These are phyloP conservation scores for Meloidogyne floridensis DNA, from an alignment of 1,140 invertebrate species.

Conservation along the genomic window DNA sequence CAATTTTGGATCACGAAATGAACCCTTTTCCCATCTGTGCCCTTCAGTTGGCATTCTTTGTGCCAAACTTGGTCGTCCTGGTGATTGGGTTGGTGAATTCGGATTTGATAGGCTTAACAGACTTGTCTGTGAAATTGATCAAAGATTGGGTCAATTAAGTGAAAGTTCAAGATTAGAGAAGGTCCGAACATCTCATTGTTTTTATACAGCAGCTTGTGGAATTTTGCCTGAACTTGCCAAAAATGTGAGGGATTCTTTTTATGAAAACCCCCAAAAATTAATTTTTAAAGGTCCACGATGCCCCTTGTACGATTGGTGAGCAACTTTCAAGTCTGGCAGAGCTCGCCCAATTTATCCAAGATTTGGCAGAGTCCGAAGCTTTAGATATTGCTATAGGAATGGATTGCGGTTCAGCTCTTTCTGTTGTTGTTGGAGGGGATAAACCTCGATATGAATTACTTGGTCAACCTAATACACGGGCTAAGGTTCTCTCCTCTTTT, in stretches of 20 bases:
- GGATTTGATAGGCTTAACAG: slow-evolving; percentile 52
- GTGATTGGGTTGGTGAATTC: slow-evolving; percentile 53
- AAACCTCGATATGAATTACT: slow-evolving; percentile 59
- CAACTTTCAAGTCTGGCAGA: slow-evolving; percentile 56
- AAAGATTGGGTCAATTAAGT: slow-evolving; percentile 35
- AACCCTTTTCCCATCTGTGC: slow-evolving; percentile 55
- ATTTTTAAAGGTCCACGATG: slow-evolving; percentile 52
- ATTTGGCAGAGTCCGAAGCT: slow-evolving; percentile 51
- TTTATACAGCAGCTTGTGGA: slow-evolving; percentile 59
- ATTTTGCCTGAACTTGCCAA: slow-evolving; percentile 59
- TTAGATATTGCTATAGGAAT: slow-evolving; percentile 55
- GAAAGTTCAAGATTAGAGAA: slow-evolving; percentile 57
- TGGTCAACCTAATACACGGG: slow-evolving; percentile 49
- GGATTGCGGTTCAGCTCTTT: slow-evolving; percentile 60
- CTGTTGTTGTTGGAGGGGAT: slow-evolving; percentile 60
- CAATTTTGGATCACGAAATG: slow-evolving; percentile 48
- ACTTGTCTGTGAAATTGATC: slow-evolving; percentile 49
- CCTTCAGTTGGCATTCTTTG: slow-evolving; percentile 49
- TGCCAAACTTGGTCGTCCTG: slow-evolving; percentile 30
- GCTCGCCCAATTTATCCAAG: slow-evolving; percentile 49
- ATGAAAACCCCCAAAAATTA: not conserved
- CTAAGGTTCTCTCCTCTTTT: slow-evolving; percentile 5
- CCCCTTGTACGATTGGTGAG: slow-evolving; percentile 62
- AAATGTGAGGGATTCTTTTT: slow-evolving; percentile 42
- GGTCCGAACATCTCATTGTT: slow-evolving; percentile 53